Percentiles rank a stretch among this genome's conserved stretches.
phyloP scores from a whole-genome alignment of 2,113 vertebrate genomes.

The Calidris pygmaea region DNA sequence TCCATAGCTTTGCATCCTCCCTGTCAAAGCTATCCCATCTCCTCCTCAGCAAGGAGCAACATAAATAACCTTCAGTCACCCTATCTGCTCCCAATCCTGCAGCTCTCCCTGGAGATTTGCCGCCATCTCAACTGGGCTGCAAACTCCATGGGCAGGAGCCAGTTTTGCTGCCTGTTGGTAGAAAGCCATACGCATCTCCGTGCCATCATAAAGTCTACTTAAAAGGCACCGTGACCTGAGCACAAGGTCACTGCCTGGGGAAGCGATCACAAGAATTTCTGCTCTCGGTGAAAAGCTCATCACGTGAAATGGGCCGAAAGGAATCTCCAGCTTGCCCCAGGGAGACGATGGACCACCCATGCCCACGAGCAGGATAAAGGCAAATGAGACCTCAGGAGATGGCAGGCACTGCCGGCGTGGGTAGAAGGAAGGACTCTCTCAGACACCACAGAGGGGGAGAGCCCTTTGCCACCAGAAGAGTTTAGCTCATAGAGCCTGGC shows the following conservation, averaged over 20 bases:
- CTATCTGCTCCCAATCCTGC: not conserved
- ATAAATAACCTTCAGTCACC: not conserved
- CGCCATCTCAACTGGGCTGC: not conserved
- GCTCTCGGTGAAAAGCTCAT: not conserved
- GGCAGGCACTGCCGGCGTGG: not conserved
- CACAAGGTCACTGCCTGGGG: not conserved
- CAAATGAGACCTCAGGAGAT: not conserved
- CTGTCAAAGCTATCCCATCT: not conserved
- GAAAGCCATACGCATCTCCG: not conserved
- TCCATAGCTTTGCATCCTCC: constrained; percentile 1
- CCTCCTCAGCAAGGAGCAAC: not conserved
- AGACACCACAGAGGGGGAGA: not conserved
- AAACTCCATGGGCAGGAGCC: not conserved
- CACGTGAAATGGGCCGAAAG: not conserved
- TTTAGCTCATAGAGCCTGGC: not conserved
- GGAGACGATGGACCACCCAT: not conserved
- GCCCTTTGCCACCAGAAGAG: not conserved
- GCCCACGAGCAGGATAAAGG: not conserved
- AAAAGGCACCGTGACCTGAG: not conserved
- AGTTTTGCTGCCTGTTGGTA: not conserved
- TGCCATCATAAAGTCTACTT: not conserved
- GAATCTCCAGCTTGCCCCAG: not conserved
- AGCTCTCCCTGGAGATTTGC: not conserved
- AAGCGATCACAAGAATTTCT: not conserved
- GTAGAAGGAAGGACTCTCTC: not conserved